These are phyloP conservation scores for Dissostichus mawsoni DNA, from an alignment of 2,113 vertebrate genomes.

Conservation along the genomic window DNA sequence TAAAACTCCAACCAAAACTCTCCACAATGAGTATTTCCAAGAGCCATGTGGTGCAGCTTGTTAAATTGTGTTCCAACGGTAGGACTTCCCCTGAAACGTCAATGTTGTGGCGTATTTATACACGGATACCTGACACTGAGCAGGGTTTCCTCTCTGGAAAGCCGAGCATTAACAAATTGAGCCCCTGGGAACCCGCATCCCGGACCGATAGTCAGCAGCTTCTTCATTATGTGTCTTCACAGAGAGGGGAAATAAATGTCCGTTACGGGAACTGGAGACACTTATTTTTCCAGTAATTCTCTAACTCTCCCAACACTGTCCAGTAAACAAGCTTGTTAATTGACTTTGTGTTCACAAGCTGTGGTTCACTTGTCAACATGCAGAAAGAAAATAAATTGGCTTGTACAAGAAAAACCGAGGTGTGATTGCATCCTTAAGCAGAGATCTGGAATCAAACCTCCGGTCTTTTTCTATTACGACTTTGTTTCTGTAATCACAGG, in stretches of 20 bases:
- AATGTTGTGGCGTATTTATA: conserved; percentile 6
- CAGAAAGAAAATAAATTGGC: conserved; percentile 5
- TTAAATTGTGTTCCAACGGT: conserved; percentile 30
- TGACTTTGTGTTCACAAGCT: conserved; percentile 21
- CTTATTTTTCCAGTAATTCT: conserved; percentile 16
- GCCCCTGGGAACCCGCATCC: conserved; percentile 32
- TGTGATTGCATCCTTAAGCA: not conserved
- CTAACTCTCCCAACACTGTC: not conserved
- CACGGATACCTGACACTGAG: conserved; percentile 1
- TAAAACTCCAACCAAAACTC: not conserved
- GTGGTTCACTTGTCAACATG: conserved; percentile 20
- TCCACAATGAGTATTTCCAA: not conserved
- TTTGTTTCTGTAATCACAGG: conserved; percentile 42
- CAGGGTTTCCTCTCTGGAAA: conserved; percentile 24
- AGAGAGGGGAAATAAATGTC: not conserved
- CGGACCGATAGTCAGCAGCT: not conserved
- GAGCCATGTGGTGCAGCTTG: conserved; percentile 11
- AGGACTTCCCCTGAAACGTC: conserved; percentile 11
- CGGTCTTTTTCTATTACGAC: not conserved
- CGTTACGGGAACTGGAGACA: conserved; percentile 5
- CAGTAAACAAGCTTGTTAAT: conserved; percentile 1
- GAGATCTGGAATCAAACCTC: not conserved
- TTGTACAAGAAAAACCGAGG: conserved; percentile 1
- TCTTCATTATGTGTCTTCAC: conserved; percentile 5
- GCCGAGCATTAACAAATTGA: conserved; percentile 33